Percentiles rank a stretch among this genome's conserved stretches.
Conservation (phyloP, 2,113 vertebrate genomes). For the Hippocampus barbouri region DNA sequence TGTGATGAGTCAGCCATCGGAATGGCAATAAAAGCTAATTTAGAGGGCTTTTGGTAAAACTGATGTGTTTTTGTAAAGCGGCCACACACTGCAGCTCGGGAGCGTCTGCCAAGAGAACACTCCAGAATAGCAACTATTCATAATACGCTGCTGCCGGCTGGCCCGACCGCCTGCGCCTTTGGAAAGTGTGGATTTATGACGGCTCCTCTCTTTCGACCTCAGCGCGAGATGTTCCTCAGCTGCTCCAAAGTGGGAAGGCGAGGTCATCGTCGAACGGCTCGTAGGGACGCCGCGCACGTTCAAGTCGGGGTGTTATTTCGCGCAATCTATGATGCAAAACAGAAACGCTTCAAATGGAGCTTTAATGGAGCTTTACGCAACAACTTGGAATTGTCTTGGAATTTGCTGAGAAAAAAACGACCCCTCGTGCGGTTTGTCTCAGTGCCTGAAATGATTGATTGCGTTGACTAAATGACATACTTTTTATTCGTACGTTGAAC, state of each 20-base stretch:
- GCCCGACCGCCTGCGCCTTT: slow-evolving; percentile 16
- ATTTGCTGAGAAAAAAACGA: neutral
- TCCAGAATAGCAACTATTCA: slow-evolving; percentile 56
- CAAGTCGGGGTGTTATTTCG: neutral
- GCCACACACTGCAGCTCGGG: slow-evolving; percentile 51
- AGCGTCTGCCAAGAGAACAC: slow-evolving; percentile 50
- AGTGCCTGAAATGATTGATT: slow-evolving; percentile 27
- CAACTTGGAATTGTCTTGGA: neutral
- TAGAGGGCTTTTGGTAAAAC: slow-evolving; percentile 36
- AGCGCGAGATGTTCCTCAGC: slow-evolving; percentile 49
- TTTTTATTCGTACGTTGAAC: slow-evolving; percentile 5
- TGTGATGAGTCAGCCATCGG: slow-evolving; percentile 51
- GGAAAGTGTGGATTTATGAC: slow-evolving; percentile 14
- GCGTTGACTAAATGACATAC: slow-evolving; percentile 26
- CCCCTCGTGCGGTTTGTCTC: slow-evolving; percentile 36
- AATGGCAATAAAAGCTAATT: slow-evolving; percentile 53
- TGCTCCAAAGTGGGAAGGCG: slow-evolving; percentile 31
- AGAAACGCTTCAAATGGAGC: neutral
- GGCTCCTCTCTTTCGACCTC: slow-evolving; percentile 12
- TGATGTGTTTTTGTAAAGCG: slow-evolving; percentile 45
- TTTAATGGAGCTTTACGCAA: neutral
- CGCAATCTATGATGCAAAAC: neutral
- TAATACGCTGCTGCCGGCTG: slow-evolving; percentile 33
- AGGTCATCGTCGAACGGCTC: slow-evolving; percentile 9
- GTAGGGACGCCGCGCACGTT: slow-evolving; percentile 2